A percentile compares a stretch with the other conserved stretches of the same genome.
phyloP scores from a whole-genome alignment of 1,140 invertebrate species.

The Drosophila parvula region DNA sequence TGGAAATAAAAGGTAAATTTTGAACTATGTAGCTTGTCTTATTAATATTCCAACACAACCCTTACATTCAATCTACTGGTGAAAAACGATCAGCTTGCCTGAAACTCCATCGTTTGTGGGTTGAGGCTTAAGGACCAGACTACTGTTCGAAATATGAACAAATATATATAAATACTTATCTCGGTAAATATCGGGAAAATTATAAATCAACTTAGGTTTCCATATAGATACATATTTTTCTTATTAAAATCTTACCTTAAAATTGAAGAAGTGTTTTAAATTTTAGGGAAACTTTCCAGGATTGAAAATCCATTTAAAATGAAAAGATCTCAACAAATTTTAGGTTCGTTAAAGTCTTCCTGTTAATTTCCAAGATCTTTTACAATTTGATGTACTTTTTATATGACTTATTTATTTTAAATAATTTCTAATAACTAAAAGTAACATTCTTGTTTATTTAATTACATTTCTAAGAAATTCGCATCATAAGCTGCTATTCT shows the following conservation, averaged over 20 bases:
- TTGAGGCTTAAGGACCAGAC: not conserved
- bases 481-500: not conserved
- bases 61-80: slow-evolving; percentile 8
- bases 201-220: no score
- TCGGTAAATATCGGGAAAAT: no score
- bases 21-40: slow-evolving; percentile 20
- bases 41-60: slow-evolving; percentile 21
- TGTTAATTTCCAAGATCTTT: no score
- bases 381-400: not conserved
- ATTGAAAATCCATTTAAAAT: no score
- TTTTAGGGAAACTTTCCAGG: no score
- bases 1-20: slow-evolving; percentile 32
- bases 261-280: no score
- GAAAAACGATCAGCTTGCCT: not conserved
- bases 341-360: not conserved
- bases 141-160: not conserved
- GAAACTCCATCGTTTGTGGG: not conserved
- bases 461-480: not conserved
- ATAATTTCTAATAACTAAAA: no score
- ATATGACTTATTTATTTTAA: not conserved
- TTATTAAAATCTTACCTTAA: no score
- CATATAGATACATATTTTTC: no score
- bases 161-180: no score
- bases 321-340: not conserved
- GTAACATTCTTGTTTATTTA: not conserved